Evolutionary conservation across 1,140 invertebrate genomes (phyloP), one percentile per base, ranked within the genome.

Genomic region (Hyphantria cunea): DNA sequence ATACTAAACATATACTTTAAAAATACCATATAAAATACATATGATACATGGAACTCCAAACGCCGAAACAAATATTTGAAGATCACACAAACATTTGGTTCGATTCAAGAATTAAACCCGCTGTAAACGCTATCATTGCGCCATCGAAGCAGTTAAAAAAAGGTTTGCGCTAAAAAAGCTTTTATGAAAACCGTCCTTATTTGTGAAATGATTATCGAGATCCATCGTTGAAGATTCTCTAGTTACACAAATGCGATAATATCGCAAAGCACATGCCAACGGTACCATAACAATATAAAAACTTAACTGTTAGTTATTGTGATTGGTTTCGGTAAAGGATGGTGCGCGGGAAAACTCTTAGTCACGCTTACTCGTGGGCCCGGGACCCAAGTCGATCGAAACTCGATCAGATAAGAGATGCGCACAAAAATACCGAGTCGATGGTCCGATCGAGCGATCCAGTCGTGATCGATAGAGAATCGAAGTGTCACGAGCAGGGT

Each of bases 381-480:
- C 56, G 47, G 47, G 42, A 58, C 44, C 52, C 44, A 68, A 64
- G 54, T 64, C 56, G 61, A 66, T 64, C 63, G 71, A 64, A 66
- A 70, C 78, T 67, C 71, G 71, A 86, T 88, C 84, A 82, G 84
- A 87, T 86, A 87, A 86, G 73, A 75, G 74, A 58, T 51, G 48
- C 56, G 69, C 67, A 82, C 75, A 82, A 89, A 88, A 90, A 86
- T 84, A 89, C 84, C 80, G 83, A 86, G 68, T 72, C 77, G 76
- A 85, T 72, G 54, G 55, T 79, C 76, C 78, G 80, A 83, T 81
- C 72, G 71, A 67, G 69, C 83, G 84, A 86, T 88, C 73, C 74
- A 73, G 86, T 90, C 88, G 86, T 89, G 88, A 90, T 90, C 86
- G 84, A 89, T 89, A 83, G 83, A 81, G 78, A 80, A 86, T 84